Evolutionary conservation across 2,888 invertebrate genomes (phyloP), one percentile per base, ranked within the genome.

Genomic region (Rhorus exstirpatorius): DNA sequence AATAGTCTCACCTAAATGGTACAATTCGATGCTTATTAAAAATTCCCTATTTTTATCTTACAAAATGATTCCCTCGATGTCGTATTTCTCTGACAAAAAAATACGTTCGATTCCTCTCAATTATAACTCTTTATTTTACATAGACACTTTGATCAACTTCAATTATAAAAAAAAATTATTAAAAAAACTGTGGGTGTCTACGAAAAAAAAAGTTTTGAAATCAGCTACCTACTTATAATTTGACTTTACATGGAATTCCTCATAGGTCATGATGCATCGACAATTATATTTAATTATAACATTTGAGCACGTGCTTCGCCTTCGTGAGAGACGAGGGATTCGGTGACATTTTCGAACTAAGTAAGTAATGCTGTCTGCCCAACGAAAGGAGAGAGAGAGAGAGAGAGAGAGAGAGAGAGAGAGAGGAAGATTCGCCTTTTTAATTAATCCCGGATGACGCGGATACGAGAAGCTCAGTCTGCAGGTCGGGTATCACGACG

Each of bases 381-480:
- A 0, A 41, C 7, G 21, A 21, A 51, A 8, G n/a, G 55, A 17
- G 17, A 44, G 35, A 51, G 12, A 41, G 21, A 70, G 70, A 58
- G 68, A 55, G 53, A 19, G 35, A 31, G 31, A 31, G 31, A 31
- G 31, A 31, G 31, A 68, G 70, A 31, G 12, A 12, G 41, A 14
- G 26, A 44, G 55, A 17, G 14, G 31, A 55, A 65, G 38, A 53
- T 35, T 72, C 38, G 60, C 24, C 17, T 68, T 79, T 58, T 60
- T 65, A 82, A 82, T 82, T 82, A 82, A 82, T 82, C 65, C 65
- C 65, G 67, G 58, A 79, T 60, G 65, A 70, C 44, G 44, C 49
- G 58, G 61, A 41, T 65, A 12, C 60, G 46, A 51, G 51, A 44
- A 67, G 24, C 10, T 21, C n/a, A 3, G 17, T 1, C n/a, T 58